A percentile compares a stretch with the other conserved stretches of the same genome.
These are phyloP conservation scores for Drosophila rufa DNA, from an alignment of 1,140 invertebrate genomes.

Conservation along the genomic window DNA sequence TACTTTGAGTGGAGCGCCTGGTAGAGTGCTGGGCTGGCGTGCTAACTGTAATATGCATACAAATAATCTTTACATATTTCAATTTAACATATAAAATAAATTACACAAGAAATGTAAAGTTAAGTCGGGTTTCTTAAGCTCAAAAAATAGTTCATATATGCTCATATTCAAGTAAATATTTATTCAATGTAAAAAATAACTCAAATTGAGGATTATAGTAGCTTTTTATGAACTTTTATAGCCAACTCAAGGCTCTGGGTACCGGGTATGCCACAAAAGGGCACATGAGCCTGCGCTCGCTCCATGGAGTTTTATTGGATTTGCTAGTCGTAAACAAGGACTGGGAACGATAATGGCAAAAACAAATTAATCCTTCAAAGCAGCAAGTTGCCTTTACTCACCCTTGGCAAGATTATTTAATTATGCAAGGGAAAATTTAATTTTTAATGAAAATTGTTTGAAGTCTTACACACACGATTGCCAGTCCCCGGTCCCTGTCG, in stretches of 20 bases:
- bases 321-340: background rate
- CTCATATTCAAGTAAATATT: too few relatives aligned
- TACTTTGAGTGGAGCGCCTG: too few relatives aligned
- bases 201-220: too few relatives aligned
- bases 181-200: too few relatives aligned
- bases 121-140: background rate
- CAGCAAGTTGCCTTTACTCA: conserved; percentile 1
- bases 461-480: conserved; percentile 47
- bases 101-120: too few relatives aligned
- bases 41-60: too few relatives aligned
- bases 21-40: too few relatives aligned
- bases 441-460: conserved; percentile 63
- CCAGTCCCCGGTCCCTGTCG: background rate
- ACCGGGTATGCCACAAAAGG: background rate
- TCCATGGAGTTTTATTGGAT: conserved; percentile 18
- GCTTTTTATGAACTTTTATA: too few relatives aligned
- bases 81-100: too few relatives aligned
- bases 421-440: conserved; percentile 53
- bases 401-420: conserved; percentile 42
- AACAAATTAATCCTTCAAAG: conserved; percentile 33
- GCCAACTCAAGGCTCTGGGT: too few relatives aligned
- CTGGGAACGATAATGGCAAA: conserved; percentile 6
- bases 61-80: too few relatives aligned
- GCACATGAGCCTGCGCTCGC: background rate
- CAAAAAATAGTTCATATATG: too few relatives aligned